Percentiles rank a stretch among this genome's conserved stretches.
Evolutionary conservation across 2,113 vertebrate genomes (phyloP).

Genomic region (Brachyhypopomus gauderio): DNA sequence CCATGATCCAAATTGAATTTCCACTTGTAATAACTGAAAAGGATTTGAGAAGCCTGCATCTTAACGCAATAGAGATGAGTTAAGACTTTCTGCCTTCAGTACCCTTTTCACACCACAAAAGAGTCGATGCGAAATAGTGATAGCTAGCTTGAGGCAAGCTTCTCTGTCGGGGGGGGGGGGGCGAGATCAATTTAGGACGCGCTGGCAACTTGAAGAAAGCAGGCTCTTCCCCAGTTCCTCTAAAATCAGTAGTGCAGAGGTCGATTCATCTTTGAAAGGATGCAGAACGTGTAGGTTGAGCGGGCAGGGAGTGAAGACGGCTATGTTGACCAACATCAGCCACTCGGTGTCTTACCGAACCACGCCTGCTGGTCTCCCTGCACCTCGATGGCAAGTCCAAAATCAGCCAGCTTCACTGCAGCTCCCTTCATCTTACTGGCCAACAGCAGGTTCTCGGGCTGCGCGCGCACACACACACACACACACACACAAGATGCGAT

Average conservation of each 20-base stretch:
- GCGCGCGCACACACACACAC: slow-evolving; percentile 5
- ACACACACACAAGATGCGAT: not conserved
- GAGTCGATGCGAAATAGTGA: not conserved
- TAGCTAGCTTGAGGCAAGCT: not conserved
- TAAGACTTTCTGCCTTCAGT: not conserved
- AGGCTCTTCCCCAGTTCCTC: not conserved
- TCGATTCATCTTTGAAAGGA: not conserved
- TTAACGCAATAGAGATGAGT: not conserved
- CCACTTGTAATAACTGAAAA: not conserved
- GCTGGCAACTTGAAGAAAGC: not conserved
- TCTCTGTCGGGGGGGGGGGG: not conserved
- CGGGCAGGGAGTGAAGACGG: not conserved
- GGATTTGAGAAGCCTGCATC: not conserved
- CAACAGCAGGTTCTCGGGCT: slow-evolving; percentile 88
- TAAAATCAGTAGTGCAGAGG: not conserved
- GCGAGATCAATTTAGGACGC: not conserved
- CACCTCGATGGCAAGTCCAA: slow-evolving; percentile 87
- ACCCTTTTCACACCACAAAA: not conserved
- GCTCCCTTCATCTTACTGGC: slow-evolving; percentile 89
- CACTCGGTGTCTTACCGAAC: slow-evolving; percentile 78
- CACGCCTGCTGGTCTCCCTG: slow-evolving; percentile 73
- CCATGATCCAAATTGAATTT: not conserved
- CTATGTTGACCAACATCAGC: not conserved
- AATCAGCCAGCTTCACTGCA: slow-evolving; percentile 87
- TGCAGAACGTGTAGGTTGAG: not conserved